Evolutionary conservation across 37 sponge, comb jelly and placozoan species (phyloP).

Genomic region (Halisarca cf. caerulea): DNA sequence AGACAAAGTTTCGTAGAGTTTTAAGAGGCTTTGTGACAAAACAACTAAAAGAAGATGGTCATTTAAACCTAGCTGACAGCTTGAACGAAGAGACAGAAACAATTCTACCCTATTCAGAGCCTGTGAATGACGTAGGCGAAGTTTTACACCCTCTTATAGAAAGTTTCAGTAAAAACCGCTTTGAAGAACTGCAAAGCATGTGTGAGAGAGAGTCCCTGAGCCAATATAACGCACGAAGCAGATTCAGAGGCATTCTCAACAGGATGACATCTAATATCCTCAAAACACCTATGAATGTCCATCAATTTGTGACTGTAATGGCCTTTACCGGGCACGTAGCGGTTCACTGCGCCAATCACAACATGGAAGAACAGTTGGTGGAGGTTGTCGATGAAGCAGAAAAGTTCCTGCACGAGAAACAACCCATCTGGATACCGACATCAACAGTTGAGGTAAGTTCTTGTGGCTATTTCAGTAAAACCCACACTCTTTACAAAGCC

Average conservation of each 20-base stretch:
- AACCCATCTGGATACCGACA: no score
- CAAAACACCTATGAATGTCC: no score
- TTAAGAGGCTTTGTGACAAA: not conserved
- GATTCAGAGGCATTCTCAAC: not conserved
- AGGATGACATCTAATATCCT: no score
- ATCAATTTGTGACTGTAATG: no score
- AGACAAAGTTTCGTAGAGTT: not conserved
- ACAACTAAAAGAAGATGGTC: not conserved
- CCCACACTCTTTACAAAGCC: no score
- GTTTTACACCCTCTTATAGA: not conserved
- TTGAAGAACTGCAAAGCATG: not conserved
- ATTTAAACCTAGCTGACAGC: not conserved
- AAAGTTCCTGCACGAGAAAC: no score
- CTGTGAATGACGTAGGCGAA: not conserved
- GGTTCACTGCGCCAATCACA: no score
- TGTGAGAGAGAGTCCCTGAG: not conserved
- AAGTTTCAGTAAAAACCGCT: not conserved
- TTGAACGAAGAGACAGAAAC: not conserved
- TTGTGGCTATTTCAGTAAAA: no score
- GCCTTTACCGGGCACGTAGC: no score
- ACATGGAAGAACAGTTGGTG: no score
- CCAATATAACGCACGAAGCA: not conserved
- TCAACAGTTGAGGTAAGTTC: no score
- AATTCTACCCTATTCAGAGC: not conserved
- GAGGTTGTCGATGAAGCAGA: no score